Evolutionary conservation across 2,888 invertebrate genomes (phyloP).

Genomic region (Nomada fabriciana): DNA sequence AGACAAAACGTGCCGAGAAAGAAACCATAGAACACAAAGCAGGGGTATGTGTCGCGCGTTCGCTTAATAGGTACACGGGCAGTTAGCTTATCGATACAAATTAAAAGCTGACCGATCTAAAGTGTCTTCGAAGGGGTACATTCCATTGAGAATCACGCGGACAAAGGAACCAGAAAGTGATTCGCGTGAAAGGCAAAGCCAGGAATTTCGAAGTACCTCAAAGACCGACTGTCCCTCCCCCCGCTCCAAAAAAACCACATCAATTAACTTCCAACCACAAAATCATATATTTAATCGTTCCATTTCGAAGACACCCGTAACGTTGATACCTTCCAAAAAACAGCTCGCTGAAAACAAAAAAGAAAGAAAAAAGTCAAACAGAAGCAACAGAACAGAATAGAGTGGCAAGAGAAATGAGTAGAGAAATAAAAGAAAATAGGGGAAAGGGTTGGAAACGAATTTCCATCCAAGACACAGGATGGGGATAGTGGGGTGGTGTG

Average conservation of each 20-base stretch:
- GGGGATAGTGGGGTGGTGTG: neutral
- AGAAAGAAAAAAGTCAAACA: neutral
- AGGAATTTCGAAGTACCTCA: too few relatives aligned
- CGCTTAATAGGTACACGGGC: constrained; percentile 48
- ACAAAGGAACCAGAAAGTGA: neutral
- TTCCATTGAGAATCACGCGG: neutral
- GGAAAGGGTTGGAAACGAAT: neutral
- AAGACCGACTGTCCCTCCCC: too few relatives aligned
- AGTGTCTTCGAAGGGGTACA: constrained; percentile 27
- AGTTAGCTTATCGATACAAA: constrained; percentile 58
- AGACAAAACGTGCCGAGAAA: constrained; percentile 66
- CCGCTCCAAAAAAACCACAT: neutral
- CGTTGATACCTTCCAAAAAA: constrained; percentile 10
- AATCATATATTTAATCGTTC: neutral
- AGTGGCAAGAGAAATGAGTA: neutral
- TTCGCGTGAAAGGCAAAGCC: neutral
- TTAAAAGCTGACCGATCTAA: constrained; percentile 17
- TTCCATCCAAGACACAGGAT: constrained; percentile 2
- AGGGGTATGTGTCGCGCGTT: constrained; percentile 58
- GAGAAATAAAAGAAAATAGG: neutral
- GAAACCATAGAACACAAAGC: constrained; percentile 73
- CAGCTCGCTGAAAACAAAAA: constrained; percentile 2
- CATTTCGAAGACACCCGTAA: constrained; percentile 16
- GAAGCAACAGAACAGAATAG: neutral
- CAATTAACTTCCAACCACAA: too few relatives aligned